Conservation (phyloP, 2,888 invertebrate species). For the Lutraria lutraria region DNA sequence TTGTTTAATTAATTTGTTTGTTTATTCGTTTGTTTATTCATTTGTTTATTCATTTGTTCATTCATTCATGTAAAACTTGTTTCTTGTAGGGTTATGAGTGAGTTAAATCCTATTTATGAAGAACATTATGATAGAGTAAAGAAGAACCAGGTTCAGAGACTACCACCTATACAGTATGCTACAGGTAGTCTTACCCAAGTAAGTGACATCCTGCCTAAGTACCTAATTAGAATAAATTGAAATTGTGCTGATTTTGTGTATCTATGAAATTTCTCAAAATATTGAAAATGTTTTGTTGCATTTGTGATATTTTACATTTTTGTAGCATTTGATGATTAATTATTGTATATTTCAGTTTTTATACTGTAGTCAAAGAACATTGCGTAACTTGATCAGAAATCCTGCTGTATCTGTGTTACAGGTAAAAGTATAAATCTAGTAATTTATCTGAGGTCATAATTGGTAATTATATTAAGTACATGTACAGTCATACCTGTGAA, state of each 20-base stretch:
- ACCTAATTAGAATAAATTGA: too few species aligned
- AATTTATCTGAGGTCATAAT: too few species aligned
- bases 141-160: constrained; percentile 61
- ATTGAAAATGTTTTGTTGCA: too few species aligned
- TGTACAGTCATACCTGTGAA: too few species aligned
- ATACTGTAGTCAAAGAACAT: constrained; percentile 80
- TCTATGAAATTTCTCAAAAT: too few species aligned
- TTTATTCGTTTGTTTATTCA: neutral
- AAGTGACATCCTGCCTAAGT: neutral
- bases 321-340: neutral
- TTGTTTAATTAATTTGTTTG: too few species aligned
- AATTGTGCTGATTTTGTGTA: too few species aligned
- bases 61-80: neutral
- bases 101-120: constrained; percentile 73
- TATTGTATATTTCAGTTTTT: constrained; percentile 72
- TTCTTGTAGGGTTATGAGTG: constrained; percentile 70
- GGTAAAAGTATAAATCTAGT: constrained; percentile 65
- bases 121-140: constrained; percentile 59
- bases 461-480: too few species aligned
- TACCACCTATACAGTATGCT: constrained; percentile 77
- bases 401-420: constrained; percentile 85
- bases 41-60: neutral
- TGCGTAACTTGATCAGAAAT: constrained; percentile 84
- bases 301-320: too few species aligned
- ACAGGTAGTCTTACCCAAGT: constrained; percentile 80